These are phyloP conservation scores for Xenops minutus DNA, from an alignment of 2,797 vertebrate genomes.

Conservation along the genomic window DNA sequence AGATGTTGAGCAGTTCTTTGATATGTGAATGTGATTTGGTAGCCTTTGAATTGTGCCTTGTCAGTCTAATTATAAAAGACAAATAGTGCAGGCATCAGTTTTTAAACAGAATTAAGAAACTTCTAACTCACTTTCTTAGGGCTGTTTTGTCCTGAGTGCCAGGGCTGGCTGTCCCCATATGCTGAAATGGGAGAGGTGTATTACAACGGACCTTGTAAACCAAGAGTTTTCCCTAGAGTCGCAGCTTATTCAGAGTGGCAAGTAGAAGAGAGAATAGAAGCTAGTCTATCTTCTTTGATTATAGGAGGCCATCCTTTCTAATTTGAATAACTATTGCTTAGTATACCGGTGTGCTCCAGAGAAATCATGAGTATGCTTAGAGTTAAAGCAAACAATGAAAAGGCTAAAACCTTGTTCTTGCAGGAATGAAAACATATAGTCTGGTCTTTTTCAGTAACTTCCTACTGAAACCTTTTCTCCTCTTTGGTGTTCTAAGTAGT, in stretches of 20 bases:
- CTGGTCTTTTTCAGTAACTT: background rate
- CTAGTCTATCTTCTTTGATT: background rate
- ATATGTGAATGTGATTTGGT: background rate
- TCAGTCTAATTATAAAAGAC: background rate
- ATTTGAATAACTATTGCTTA: background rate
- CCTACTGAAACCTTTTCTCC: background rate
- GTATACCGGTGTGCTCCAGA: background rate
- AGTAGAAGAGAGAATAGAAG: background rate
- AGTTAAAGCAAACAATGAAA: background rate
- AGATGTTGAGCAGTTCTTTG: background rate
- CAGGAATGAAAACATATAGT: background rate
- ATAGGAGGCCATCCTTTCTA: background rate
- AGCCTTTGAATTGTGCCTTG: background rate
- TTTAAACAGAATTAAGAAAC: background rate
- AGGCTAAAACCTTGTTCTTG: background rate
- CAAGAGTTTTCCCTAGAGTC: background rate
- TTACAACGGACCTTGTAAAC: background rate
- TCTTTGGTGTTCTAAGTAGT: background rate
- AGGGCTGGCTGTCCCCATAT: background rate
- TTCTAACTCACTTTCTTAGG: background rate
- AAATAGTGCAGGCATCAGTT: background rate
- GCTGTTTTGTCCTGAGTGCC: background rate
- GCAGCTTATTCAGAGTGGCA: background rate
- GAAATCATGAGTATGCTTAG: rapidly evolving
- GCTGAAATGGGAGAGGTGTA: background rate